These are phyloP conservation scores for Pseudobourletiella spinata DNA, from an alignment of 1,140 invertebrate species.

Conservation along the genomic window DNA sequence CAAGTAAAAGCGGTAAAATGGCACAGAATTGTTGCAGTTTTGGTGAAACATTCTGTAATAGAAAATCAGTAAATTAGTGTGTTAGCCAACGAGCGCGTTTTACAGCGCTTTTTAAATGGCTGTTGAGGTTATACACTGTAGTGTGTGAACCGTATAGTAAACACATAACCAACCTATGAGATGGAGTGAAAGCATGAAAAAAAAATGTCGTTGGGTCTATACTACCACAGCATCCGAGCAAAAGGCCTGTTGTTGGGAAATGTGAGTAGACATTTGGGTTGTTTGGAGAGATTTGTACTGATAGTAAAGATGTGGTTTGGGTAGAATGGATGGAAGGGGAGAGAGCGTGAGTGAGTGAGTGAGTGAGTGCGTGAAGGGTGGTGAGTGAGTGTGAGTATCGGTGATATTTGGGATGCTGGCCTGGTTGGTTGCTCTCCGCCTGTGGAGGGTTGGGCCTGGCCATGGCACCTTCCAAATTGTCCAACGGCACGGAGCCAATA, in stretches of 20 bases:
- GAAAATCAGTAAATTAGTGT: too few relatives aligned
- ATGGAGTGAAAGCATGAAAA: too few relatives aligned
- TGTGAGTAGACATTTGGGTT: conserved; percentile 9
- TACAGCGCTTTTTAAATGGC: too few relatives aligned
- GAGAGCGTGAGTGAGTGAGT: not conserved
- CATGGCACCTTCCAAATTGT: conserved; percentile 26
- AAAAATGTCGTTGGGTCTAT: too few relatives aligned
- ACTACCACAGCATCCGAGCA: too few relatives aligned
- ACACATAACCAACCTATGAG: too few relatives aligned
- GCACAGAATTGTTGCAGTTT: too few relatives aligned
- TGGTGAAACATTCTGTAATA: too few relatives aligned
- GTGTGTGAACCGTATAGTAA: too few relatives aligned
- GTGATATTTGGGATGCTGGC: not conserved
- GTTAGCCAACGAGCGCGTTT: too few relatives aligned
- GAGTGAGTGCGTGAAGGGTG: not conserved
- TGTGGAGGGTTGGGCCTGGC: conserved; percentile 9
- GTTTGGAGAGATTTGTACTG: conserved; percentile 2
- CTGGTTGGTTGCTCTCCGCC: not conserved
- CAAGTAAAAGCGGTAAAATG: too few relatives aligned
- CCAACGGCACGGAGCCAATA: conserved; percentile 25
- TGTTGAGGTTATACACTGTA: too few relatives aligned
- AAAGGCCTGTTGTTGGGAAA: conserved; percentile 7
- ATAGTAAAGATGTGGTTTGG: not conserved
- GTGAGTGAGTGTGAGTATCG: not conserved
- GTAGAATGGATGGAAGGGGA: not conserved